Evolutionary conservation across 2,113 vertebrate genomes (phyloP), one percentile per base, ranked within the genome.

Genomic region (Guaruba guarouba): DNA sequence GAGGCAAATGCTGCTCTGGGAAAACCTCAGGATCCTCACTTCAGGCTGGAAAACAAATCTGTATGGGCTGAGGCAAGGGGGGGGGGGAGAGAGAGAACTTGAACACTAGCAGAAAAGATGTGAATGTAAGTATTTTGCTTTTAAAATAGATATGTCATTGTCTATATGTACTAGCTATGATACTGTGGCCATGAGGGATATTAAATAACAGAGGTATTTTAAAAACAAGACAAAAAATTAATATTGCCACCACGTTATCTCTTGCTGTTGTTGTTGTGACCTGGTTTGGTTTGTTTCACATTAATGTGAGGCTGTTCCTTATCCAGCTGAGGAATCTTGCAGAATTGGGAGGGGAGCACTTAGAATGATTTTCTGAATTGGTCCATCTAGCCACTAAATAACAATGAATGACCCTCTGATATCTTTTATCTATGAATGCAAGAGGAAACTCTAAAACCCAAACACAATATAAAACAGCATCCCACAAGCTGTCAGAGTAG

Each of bases 1-100:
- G 78, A 97, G 74, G 74, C 93, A 96, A 94, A 97, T 88, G 77
- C 55, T 96, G 90, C 93, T 97, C 96, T 68, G 78, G 91, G 81
- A 96, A 95, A 69, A 94, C 54, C 90, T 96, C 67, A 64, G 84
- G 75, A 93, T 81, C 79, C 80, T 97, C 81, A 28, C 33, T 85
- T 86, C 85, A 94, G 68, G 79, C 92, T 86, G 93, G 70, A 95
- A 88, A 87, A 52, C 14, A 44, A 86, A 86, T 91, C 11, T 54
- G 37, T 23, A 39, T 41, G 24, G 95, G 12, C 75, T 79, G 81
- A 44, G 49, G 68, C 18, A 52, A 57, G 16, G 16, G 44, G 71
- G 51, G 44, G 18, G 10, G 11, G 46, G 22, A 2, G 94, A 59
- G 51, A 2, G 89, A 91, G 74, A 92, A 52, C 75, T 59, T 88